Evolutionary conservation across 2,113 vertebrate species (phyloP), one percentile per base, ranked within the genome.

Genomic region (Sakesphorus luctuosus): DNA sequence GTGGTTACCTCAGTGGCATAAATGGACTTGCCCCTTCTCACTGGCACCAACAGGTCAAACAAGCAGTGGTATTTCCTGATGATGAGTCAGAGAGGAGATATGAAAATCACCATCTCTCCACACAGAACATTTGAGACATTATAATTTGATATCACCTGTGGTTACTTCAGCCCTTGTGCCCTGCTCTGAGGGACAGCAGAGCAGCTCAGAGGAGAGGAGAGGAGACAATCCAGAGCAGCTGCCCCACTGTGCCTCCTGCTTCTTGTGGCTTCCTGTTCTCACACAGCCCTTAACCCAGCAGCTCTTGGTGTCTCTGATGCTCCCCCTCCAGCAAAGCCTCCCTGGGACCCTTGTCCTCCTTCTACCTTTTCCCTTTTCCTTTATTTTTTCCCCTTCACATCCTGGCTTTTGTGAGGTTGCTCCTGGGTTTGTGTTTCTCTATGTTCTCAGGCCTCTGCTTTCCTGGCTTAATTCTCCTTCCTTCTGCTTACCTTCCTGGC

Each of bases 41-140:
- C 44, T 63, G 55, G 65, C 33, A 79, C 35, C 75, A 90, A 72
- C 87, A 90, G 63, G 85, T 47, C 90, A 93, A 65, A 68, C 79
- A 31, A 65, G 68, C 85, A 83, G 79, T 56, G 68, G 43, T 3
- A 92, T 84, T 93, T 96, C 88, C 92, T 83, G 79, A 79, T 44
- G 67, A 14, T 84, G 92, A 96, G 50, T 97, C 90, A 94, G 59
- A 77, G 29, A 8, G 4, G 35, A 90, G 85, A 81, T 63, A 86
- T 5, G 79, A 81, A 79, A 94, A 94, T 68, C 68, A 79, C 61
- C 40, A 21, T 63, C 43, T 75, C 71, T 52, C 26, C 5, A 4
- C 38, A 26, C 33, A 52, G 59, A 88, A 35, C 15, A 11, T 55
- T 23, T 38, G 43, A 61, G 58, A 92, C 2, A 0, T 81, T 81